Evolutionary conservation across 2,797 vertebrate genomes (phyloP).

Genomic region (Acridotheres tristis): DNA sequence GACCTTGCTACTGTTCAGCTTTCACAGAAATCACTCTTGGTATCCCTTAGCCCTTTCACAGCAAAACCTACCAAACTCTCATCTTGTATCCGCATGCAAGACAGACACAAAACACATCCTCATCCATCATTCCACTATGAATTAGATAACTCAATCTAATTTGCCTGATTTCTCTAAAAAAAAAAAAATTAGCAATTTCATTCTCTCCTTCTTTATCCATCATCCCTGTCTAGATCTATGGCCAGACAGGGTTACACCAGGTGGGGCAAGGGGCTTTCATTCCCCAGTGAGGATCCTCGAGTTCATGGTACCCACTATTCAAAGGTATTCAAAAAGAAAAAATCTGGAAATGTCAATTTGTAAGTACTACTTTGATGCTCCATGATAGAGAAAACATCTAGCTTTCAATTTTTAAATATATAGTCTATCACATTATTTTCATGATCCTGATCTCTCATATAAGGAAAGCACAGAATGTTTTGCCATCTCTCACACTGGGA

Average conservation of each 20-base stretch:
- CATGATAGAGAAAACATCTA: not conserved
- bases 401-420: not conserved
- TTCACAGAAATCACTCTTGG: not conserved
- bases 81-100: not conserved
- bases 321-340: not conserved
- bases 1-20: not conserved
- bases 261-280: not conserved
- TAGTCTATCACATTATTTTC: not conserved
- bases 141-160: conserved; percentile 45
- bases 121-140: conserved; percentile 42
- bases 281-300: not conserved
- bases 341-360: not conserved
- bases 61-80: not conserved
- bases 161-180: conserved; percentile 23
- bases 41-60: not conserved
- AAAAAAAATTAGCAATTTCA: not conserved
- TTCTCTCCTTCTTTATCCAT: conserved; percentile 36
- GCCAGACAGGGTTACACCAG: not conserved
- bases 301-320: not conserved
- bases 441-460: not conserved
- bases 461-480: not conserved
- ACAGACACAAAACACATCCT: conserved; percentile 18
- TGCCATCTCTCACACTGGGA: not conserved
- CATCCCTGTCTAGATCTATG: not conserved
- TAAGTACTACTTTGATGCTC: not conserved